Evolutionary conservation across 2,113 vertebrate species (phyloP).

Genomic region (Mesembrinibis cayennensis): DNA sequence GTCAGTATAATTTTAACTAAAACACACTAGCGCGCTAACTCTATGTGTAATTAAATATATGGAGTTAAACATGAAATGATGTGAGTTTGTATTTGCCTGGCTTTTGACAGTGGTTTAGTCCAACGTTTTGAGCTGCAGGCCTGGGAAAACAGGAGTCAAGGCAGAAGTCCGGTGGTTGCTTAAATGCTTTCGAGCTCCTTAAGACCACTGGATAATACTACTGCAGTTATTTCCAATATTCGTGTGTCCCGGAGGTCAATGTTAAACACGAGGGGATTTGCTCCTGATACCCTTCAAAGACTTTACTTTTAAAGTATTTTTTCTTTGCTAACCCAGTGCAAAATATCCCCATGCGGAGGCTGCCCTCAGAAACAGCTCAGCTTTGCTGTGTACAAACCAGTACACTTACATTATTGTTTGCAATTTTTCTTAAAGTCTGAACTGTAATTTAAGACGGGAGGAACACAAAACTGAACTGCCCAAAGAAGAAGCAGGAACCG

Average conservation of each 20-base stretch:
- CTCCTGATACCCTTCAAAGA: background rate
- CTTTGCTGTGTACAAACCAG: background rate
- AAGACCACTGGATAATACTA: background rate
- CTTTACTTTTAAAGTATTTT: background rate
- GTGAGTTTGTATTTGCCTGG: background rate
- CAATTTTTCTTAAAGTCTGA: background rate
- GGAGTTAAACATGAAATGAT: background rate
- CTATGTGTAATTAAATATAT: constrained; percentile 24
- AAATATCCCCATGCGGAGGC: accelerated
- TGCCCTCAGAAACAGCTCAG: background rate
- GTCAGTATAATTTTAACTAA: constrained; percentile 24
- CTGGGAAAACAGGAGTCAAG: background rate
- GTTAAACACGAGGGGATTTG: background rate
- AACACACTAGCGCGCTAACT: background rate
- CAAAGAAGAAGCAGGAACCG: background rate
- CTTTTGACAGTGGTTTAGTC: background rate
- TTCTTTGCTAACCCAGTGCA: background rate
- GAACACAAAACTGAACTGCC: background rate
- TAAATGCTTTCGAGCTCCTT: background rate
- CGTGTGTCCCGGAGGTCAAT: background rate
- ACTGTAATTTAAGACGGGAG: background rate
- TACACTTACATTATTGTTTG: background rate
- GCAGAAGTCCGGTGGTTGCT: background rate
- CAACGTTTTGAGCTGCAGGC: accelerated
- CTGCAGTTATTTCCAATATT: background rate